Percentiles rank a stretch among this genome's conserved stretches.
phyloP scores from a whole-genome alignment of 2,113 vertebrate species.

The Jaculus jaculus region DNA sequence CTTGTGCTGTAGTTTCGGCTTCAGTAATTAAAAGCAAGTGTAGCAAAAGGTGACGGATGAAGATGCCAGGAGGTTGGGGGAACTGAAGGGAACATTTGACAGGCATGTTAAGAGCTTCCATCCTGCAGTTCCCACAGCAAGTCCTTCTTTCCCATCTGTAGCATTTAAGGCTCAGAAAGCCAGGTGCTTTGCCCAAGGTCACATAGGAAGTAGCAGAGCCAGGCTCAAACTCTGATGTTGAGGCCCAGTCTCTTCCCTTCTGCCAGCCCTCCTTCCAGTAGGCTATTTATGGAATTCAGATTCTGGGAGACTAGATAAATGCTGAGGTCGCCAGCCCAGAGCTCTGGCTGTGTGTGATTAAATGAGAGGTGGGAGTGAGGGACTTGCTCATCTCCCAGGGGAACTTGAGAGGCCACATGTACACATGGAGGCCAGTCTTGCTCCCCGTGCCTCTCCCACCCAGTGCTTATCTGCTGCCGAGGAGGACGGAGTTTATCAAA shows the following conservation, averaged over 20 bases:
- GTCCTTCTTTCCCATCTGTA: neutral
- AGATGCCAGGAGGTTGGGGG: neutral
- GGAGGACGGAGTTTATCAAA: slow-evolving; percentile 75
- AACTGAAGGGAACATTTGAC: accelerated
- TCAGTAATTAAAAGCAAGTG: neutral
- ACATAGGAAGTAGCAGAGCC: neutral
- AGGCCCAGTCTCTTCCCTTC: neutral
- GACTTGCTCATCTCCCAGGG: neutral
- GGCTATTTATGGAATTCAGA: slow-evolving; percentile 47
- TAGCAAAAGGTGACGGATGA: neutral
- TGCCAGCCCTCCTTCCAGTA: neutral
- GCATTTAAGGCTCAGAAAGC: neutral
- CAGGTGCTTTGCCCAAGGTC: neutral
- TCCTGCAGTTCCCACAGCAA: accelerated
- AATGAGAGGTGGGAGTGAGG: neutral
- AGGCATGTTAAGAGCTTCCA: accelerated
- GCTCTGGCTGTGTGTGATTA: slow-evolving; percentile 48
- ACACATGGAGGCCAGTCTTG: neutral
- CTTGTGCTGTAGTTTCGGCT: neutral
- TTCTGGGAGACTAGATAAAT: slow-evolving; percentile 36
- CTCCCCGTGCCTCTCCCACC: neutral
- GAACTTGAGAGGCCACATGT: neutral
- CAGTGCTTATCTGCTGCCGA: slow-evolving; percentile 42
- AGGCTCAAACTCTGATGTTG: neutral
- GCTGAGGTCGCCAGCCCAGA: neutral